phyloP scores from a whole-genome alignment of 2,113 vertebrate genomes.

The Poecile atricapillus region DNA sequence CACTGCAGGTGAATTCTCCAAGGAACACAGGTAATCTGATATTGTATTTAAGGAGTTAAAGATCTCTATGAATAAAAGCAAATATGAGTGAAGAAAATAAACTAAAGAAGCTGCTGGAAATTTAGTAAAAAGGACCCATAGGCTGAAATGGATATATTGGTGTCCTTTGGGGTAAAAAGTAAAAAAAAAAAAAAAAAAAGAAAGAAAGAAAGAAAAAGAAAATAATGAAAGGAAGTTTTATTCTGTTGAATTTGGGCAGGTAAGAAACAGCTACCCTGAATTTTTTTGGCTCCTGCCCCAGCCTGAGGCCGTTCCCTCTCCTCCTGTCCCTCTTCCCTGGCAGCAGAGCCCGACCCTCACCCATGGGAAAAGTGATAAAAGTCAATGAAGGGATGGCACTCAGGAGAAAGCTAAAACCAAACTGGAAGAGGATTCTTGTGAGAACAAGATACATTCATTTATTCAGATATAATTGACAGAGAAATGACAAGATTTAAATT shows the following conservation, averaged over 20 bases:
- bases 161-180: not conserved
- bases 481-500: not conserved
- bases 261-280: not conserved
- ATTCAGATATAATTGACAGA: not conserved
- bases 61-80: not conserved
- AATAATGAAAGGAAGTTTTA: not conserved
- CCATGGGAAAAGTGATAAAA: not conserved
- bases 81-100: not conserved
- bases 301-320: not conserved
- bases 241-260: not conserved
- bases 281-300: not conserved
- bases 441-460: not conserved
- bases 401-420: not conserved
- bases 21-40: not conserved
- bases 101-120: not conserved
- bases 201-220: accelerated
- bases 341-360: not conserved
- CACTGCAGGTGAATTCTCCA: not conserved
- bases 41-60: not conserved
- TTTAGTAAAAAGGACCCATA: not conserved
- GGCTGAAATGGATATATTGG: not conserved
- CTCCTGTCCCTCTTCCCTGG: not conserved
- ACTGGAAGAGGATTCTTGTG: not conserved
- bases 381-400: not conserved
- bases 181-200: not conserved